A percentile compares a stretch with the other conserved stretches of the same genome.
Conservation (phyloP, 1,140 invertebrate species). For the Trichonephila clavata region DNA sequence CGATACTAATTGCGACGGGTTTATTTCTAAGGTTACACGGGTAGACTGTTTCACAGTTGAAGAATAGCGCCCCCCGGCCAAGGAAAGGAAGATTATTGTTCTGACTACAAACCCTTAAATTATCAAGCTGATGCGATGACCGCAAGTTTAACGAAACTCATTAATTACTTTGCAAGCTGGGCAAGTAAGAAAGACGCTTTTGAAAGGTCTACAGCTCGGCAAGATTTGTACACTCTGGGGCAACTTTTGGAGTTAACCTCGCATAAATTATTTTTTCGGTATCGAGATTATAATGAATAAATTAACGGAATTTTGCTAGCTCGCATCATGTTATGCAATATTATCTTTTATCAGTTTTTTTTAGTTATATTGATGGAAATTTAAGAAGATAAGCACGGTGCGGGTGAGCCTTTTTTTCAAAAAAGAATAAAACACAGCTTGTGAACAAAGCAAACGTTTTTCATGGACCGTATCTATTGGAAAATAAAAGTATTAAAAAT, state of each 20-base stretch:
- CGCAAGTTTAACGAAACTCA: neutral
- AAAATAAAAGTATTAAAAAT: no score
- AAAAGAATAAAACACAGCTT: no score
- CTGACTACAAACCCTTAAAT: slow-evolving; percentile 11
- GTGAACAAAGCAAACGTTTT: no score
- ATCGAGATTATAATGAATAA: neutral
- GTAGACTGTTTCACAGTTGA: neutral
- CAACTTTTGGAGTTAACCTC: neutral
- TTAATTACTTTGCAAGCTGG: neutral
- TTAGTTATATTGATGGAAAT: neutral
- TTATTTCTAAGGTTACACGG: neutral
- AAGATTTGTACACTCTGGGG: neutral
- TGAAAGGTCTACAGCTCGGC: neutral
- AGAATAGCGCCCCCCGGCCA: neutral
- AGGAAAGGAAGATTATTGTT: slow-evolving; percentile 25
- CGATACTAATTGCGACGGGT: neutral
- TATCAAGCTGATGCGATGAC: slow-evolving; percentile 10
- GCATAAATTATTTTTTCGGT: slow-evolving; percentile 17
- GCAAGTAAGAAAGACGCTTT: neutral
- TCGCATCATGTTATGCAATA: neutral
- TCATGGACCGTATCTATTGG: no score
- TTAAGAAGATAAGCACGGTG: no score
- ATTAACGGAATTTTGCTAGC: neutral
- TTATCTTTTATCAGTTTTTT: neutral
- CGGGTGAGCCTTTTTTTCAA: no score